Percentiles rank a stretch among this genome's conserved stretches.
Conservation (phyloP, 2,797 vertebrate genomes). For the Pyrocephalus nanus region DNA sequence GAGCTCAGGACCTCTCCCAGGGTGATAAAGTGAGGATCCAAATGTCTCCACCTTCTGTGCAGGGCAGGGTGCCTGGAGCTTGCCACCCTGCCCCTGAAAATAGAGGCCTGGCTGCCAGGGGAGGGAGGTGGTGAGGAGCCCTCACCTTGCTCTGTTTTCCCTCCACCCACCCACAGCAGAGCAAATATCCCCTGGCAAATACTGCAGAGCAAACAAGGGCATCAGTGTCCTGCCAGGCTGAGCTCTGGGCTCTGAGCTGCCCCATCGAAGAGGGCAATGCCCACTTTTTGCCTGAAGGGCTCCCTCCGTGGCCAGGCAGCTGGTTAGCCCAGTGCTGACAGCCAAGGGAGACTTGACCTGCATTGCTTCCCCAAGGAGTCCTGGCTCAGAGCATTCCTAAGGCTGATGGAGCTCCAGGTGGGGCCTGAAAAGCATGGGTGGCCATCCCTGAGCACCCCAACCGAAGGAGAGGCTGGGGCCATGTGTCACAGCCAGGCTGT, state of each 20-base stretch:
- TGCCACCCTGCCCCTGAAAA: not conserved
- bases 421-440: not conserved
- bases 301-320: not conserved
- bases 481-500: not conserved
- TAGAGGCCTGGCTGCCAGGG: rapidly evolving
- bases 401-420: not conserved
- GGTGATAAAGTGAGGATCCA: not conserved
- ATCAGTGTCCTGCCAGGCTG: not conserved
- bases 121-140: not conserved
- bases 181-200: slow-evolving; percentile 24
- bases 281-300: not conserved
- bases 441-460: not conserved
- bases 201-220: slow-evolving; percentile 25
- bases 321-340: not conserved
- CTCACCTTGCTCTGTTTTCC: not conserved
- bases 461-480: not conserved
- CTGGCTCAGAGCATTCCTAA: not conserved
- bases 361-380: not conserved
- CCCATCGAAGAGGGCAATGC: not conserved
- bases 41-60: not conserved
- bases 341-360: not conserved
- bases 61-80: not conserved
- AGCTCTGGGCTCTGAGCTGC: not conserved
- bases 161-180: not conserved
- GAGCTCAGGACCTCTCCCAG: not conserved